Evolutionary conservation across 2,888 invertebrate genomes (phyloP), one percentile per base, ranked within the genome.

Genomic region (Epistrophella euchroma): DNA sequence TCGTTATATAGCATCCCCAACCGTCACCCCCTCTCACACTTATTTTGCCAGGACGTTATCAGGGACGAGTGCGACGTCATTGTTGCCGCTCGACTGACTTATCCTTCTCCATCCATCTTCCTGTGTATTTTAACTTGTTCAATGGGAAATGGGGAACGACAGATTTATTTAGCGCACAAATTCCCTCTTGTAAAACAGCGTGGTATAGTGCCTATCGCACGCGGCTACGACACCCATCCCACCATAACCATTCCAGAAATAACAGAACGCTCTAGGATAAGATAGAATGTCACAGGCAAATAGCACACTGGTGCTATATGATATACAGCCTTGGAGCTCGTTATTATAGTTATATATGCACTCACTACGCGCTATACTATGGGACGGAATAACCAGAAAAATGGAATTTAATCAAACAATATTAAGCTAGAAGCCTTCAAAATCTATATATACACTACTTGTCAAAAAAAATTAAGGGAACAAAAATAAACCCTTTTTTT

Each of bases 161-260:
- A 78, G 86, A 82, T 86, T 86, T 86, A 82, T 82, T 86, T 82
- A 86, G 81, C 81, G 43, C 77, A 78, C 74, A 86, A 81, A 74
- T 78, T 82, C 71, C 50, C 71, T 78, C 72, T 72, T 55, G 76
- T 62, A 35, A 10, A 45, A 55, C 37, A 47, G 9, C 40, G 40
- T n/a, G 9, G 6, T 60, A 19, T 10, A 11, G 17, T 77, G 55
- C 76, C 75, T 80, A 85, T 80, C 64, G 71, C 75, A 80, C 50
- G 37, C 58, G 37, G 58, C 37, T 19, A 9, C 1, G 40, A 11
- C 70, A 13, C 19, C 68, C 50, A 62, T 73, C 50, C 9, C 32
- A 32, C 4, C 5, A 32, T 28, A 28, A 28, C 50, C 50, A 32
- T 64, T 13, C 32, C 60, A 55, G 52, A 9, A 52, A 37, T 17